A percentile compares a stretch with the other conserved stretches of the same genome.
Conservation (phyloP, 2,888 invertebrate genomes). For the Caenorhabditis uteleia region DNA sequence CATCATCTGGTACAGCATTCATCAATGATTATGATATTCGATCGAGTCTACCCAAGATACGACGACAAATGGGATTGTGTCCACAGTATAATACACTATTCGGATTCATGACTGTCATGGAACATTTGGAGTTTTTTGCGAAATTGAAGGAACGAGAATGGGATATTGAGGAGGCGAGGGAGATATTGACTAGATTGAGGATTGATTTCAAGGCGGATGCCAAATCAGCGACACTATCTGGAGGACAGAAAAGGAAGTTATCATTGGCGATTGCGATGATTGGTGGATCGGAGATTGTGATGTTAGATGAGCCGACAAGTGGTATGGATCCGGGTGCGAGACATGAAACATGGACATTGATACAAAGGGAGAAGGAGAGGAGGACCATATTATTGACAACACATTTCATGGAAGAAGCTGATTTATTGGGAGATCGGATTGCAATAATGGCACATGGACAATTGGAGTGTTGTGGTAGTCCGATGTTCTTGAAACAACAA, state of each 20-base stretch:
- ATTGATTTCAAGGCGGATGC: constrained; percentile 45
- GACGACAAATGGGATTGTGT: constrained; percentile 80
- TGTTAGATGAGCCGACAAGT: constrained; percentile 68
- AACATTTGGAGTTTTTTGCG: constrained; percentile 84
- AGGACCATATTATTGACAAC: constrained; percentile 81
- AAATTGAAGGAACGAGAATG: constrained; percentile 71
- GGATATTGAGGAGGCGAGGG: constrained; percentile 76
- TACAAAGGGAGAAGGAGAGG: constrained; percentile 75
- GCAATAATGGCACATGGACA: constrained; percentile 85
- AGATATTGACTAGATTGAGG: constrained; percentile 76
- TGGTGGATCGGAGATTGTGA: constrained; percentile 76
- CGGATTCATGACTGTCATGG: constrained; percentile 81
- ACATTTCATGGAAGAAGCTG: constrained; percentile 91
- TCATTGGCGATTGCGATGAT: constrained; percentile 81
- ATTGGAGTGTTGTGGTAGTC: constrained; percentile 82
- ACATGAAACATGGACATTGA: constrained; percentile 79
- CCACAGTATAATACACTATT: constrained; percentile 87
- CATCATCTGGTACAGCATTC: constrained; percentile 57
- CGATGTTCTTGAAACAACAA: constrained; percentile 79
- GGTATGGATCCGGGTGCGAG: constrained; percentile 75
- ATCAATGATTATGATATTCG: constrained; percentile 75
- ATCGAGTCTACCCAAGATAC: constrained; percentile 69
- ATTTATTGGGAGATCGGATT: constrained; percentile 82
- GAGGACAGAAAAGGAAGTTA: constrained; percentile 81
- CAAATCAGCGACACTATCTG: constrained; percentile 74